Percentiles rank a stretch among this genome's conserved stretches.
Conservation (phyloP, 2,888 invertebrate species). For the Monochamus alternatus region DNA sequence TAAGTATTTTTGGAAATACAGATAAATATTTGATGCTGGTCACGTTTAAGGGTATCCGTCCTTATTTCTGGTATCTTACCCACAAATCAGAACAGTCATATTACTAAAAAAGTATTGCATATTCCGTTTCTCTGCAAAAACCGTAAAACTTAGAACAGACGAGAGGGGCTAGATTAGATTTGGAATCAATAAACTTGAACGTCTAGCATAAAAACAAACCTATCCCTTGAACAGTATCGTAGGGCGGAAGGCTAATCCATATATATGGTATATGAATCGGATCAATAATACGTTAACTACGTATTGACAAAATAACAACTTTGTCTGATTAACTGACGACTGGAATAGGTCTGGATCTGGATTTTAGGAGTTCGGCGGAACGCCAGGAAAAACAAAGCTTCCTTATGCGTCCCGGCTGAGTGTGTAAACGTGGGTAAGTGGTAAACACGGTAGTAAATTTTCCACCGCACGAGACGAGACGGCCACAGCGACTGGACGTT, state of each 20-base stretch:
- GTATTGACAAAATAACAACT: constrained; percentile 67
- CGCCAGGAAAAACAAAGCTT: constrained; percentile 70
- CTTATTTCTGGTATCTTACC: background rate
- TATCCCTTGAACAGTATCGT: constrained; percentile 30
- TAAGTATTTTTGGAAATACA: background rate
- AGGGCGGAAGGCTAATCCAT: constrained; percentile 37
- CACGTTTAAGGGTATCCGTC: too few species aligned
- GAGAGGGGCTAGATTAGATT: constrained; percentile 23
- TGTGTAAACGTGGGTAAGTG: constrained; percentile 72
- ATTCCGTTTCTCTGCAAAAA: background rate
- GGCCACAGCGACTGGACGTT: constrained; percentile 60
- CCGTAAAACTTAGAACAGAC: constrained; percentile 14
- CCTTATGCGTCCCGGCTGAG: constrained; percentile 66
- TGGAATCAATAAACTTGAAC: constrained; percentile 39
- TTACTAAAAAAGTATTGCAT: constrained; percentile 4
- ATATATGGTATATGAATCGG: constrained; percentile 56
- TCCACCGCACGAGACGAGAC: constrained; percentile 64
- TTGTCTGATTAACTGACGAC: constrained; percentile 67
- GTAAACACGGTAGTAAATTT: constrained; percentile 73
- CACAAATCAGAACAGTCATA: background rate
- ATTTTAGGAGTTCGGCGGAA: constrained; percentile 58
- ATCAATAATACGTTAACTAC: constrained; percentile 66
- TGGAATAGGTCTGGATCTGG: constrained; percentile 48
- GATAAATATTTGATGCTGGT: too few species aligned
- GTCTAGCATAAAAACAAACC: constrained; percentile 30